Evolutionary conservation across 2,113 vertebrate genomes (phyloP), one percentile per base, ranked within the genome.

Genomic region (Tursiops truncatus): DNA sequence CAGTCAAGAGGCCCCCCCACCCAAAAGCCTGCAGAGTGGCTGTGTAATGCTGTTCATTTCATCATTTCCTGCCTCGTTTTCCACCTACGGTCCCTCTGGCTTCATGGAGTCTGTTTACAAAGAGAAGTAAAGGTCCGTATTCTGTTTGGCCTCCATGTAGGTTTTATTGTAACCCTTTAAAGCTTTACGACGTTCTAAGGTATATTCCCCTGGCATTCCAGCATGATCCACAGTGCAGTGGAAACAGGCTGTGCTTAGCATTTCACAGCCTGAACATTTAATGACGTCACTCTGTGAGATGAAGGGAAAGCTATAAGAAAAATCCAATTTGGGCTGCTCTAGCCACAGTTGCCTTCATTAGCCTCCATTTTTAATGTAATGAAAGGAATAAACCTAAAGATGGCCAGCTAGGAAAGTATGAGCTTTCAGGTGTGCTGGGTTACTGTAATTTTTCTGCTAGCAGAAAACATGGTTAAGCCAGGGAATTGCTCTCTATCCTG

Each of bases 81-180:
- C 62, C 36, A 47, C 50, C 73, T 50, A n/a, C 2, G 1, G n/a
- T 82, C 71, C 36, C 60, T 53, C 44, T 74, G 63, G 53, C 88
- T 84, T 87, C 60, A 6, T 13, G 23, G 63, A 53, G 65, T 63
- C 94, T 80, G 41, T 90, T 95, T 93, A 93, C 70, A 89, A 88
- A 87, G 56, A 70, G 15, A 90, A 81, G 38, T 71, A 71, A 89
- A 92, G 47, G 88, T 23, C 28, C 11, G 0, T 33, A 23, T 88
- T 95, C 87, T 95, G 31, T 62, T 58, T 28, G 58, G 62, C 83
- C 47, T 92, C 56, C 14, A 26, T 5, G 7, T 44, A 62, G 87
- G 53, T 92, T 96, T 98, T 97, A 97, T 33, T 5, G 13, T 81
- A 81, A 88, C 63, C 97, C 96, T 98, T 98, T 95, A 98, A 98